A percentile compares a stretch with the other conserved stretches of the same genome.
phyloP scores from a whole-genome alignment of 2,113 vertebrate species.

The human (Homo sapiens) region DNA sequence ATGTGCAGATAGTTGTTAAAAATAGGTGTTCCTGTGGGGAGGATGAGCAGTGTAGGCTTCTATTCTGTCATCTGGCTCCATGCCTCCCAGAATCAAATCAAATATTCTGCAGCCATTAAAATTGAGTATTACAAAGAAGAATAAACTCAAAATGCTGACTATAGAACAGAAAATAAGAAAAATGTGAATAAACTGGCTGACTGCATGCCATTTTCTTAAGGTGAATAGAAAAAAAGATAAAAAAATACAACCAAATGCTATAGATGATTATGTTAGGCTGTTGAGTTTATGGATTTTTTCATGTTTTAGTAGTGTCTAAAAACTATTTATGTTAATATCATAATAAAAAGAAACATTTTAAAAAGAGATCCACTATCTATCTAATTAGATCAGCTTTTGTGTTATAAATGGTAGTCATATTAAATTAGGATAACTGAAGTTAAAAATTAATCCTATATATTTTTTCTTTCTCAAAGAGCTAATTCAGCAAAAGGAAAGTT shows the following conservation, averaged over 20 bases:
- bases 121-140: neutral
- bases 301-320: neutral
- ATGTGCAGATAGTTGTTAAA: too few species aligned
- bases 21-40: too few species aligned
- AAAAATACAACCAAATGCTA: neutral
- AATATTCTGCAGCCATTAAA: neutral
- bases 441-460: neutral
- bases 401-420: neutral
- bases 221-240: neutral
- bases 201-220: neutral
- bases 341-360: neutral
- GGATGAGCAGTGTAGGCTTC: too few species aligned
- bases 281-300: neutral
- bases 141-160: neutral
- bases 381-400: neutral
- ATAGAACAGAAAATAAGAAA: neutral
- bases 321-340: neutral
- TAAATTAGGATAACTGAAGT: neutral
- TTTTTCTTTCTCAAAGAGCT: slow-evolving; percentile 20
- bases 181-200: neutral
- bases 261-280: neutral
- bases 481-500: neutral
- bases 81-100: too few species aligned
- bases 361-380: neutral
- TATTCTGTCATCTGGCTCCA: too few species aligned